phyloP scores from a whole-genome alignment of 2,888 invertebrate species.

The Cistogaster globosa region DNA sequence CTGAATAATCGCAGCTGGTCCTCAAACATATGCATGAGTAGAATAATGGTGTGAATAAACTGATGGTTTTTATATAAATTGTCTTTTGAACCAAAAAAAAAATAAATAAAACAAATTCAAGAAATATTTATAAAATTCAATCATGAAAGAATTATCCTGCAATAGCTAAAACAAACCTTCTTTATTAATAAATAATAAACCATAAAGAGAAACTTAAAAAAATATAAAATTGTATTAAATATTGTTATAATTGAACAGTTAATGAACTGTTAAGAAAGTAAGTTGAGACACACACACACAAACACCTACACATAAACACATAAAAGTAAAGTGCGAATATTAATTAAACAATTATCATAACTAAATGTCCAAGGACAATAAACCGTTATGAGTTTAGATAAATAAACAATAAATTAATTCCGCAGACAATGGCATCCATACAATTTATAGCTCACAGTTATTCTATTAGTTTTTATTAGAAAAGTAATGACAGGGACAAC shows the following conservation, averaged over 20 bases:
- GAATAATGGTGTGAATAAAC: too few relatives aligned
- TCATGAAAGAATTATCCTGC: too few relatives aligned
- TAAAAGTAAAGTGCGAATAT: neutral
- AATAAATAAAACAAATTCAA: too few relatives aligned
- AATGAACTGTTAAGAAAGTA: slow-evolving; percentile 8
- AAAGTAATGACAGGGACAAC: slow-evolving; percentile 17
- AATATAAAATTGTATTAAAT: slow-evolving; percentile 23
- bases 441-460: slow-evolving; percentile 4
- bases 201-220: neutral
- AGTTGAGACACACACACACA: neutral
- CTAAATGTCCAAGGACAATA: slow-evolving; percentile 43
- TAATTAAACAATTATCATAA: slow-evolving; percentile 64
- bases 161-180: neutral
- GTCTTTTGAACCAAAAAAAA: too few relatives aligned
- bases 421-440: neutral
- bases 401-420: slow-evolving; percentile 16
- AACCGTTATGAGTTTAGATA: slow-evolving; percentile 35
- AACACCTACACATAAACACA: neutral
- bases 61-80: too few relatives aligned
- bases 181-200: slow-evolving; percentile 25
- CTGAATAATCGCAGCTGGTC: too few relatives aligned
- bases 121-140: too few relatives aligned
- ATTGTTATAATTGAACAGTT: slow-evolving; percentile 32
- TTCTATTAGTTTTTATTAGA: slow-evolving; percentile 19
- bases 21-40: too few relatives aligned